Evolutionary conservation across 2,113 vertebrate genomes (phyloP).

Genomic region (Heterocephalus glaber): DNA sequence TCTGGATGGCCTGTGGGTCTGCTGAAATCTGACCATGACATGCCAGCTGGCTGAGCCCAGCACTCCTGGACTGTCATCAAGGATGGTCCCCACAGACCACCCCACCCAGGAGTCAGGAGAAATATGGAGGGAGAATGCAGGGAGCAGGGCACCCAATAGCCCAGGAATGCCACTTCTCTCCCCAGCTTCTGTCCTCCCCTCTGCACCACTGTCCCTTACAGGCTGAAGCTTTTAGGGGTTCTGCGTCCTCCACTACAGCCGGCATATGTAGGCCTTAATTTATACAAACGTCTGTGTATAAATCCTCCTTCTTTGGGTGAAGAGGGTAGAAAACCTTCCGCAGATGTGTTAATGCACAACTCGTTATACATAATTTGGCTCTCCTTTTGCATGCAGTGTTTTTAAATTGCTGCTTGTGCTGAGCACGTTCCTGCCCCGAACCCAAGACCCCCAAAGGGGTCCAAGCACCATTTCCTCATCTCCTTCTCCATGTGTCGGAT

Average conservation of each 20-base stretch:
- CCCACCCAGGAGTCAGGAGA: not conserved
- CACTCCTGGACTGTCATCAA: not conserved
- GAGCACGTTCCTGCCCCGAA: not conserved
- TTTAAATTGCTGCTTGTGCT: not conserved
- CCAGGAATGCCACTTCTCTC: not conserved
- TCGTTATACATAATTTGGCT: constrained; percentile 43
- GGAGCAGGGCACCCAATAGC: no score
- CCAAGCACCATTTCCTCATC: not conserved
- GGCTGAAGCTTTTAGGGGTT: not conserved
- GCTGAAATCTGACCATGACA: not conserved
- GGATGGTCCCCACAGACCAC: not conserved
- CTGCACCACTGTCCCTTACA: not conserved
- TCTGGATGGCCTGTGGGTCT: not conserved
- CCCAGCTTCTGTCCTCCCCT: not conserved
- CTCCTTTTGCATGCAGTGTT: constrained; percentile 39
- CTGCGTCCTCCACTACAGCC: not conserved
- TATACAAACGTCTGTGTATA: not conserved
- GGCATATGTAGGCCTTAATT: accelerated
- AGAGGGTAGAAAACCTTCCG: not conserved
- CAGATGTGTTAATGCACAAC: not conserved
- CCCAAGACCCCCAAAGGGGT: not conserved
- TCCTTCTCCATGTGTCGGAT: not conserved
- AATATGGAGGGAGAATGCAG: not conserved
- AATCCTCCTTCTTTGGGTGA: constrained; percentile 33
- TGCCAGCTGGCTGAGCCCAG: not conserved